phyloP scores from a whole-genome alignment of 1,140 invertebrate species.

The Cydia fagiglandana region DNA sequence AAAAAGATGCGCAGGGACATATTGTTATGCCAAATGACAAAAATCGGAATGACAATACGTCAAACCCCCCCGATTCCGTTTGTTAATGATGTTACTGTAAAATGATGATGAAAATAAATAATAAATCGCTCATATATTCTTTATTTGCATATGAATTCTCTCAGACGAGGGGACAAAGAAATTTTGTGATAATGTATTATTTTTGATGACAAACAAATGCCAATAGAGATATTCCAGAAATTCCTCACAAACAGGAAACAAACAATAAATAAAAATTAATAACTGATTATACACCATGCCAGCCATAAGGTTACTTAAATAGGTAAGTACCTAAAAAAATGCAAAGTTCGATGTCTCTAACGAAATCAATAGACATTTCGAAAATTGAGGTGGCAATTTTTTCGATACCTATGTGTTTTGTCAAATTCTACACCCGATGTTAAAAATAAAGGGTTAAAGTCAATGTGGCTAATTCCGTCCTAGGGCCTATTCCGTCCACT shows the following conservation, averaged over 20 bases:
- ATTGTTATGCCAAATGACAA: conserved; percentile 30
- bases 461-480: too few relatives aligned
- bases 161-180: not conserved
- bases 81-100: conserved; percentile 20
- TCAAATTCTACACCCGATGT: too few relatives aligned
- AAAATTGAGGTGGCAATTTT: too few relatives aligned
- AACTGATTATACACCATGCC: too few relatives aligned
- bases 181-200: not conserved
- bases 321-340: too few relatives aligned
- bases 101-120: conserved; percentile 27
- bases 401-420: too few relatives aligned
- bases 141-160: conserved; percentile 8
- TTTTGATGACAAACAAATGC: not conserved
- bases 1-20: conserved; percentile 5
- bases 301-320: too few relatives aligned
- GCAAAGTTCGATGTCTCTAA: too few relatives aligned
- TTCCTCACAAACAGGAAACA: too few relatives aligned
- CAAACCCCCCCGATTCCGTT: conserved; percentile 20
- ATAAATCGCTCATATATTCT: conserved; percentile 18
- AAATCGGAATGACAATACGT: conserved; percentile 22
- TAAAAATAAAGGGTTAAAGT: not conserved
- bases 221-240: not conserved
- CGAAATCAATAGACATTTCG: too few relatives aligned
- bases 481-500: too few relatives aligned
- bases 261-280: too few relatives aligned